Evolutionary conservation across 2,113 vertebrate genomes (phyloP), one percentile per base, ranked within the genome.

Genomic region (Dermatemys mawii): DNA sequence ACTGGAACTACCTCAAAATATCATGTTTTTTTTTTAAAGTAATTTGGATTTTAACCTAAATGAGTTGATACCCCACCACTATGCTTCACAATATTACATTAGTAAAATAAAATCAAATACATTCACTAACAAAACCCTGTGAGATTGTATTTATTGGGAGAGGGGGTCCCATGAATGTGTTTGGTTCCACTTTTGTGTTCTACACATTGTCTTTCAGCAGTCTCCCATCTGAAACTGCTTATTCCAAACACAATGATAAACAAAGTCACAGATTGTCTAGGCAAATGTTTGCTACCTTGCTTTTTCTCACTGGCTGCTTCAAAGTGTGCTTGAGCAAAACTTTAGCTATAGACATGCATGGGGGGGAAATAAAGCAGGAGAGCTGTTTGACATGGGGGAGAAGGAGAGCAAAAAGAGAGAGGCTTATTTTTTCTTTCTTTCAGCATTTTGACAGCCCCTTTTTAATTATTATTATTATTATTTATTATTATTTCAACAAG

Each of bases 111-210:
- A 93, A 86, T 78, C 83, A 89, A 90, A 54, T 46, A 78, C 73
- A 53, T 90, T 90, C 70, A 84, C 88, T 93, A 94, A 96, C 92
- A 96, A 96, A 63, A 46, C 80, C 76, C 2, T 0, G 4, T 51
- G 84, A 96, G 86, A 95, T 70, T 87, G 11, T 41, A 76, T 53
- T 97, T 95, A 95, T 96, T 93, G 93, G 90, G 4, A 79, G 91
- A 91, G 91, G 14, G n/a, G 4, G 3, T 76, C 81, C 87, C 84
- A 75, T 90, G 88, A 95, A 87, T 46, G 79, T 13, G 19, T 80
- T 63, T 82, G 82, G 73, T 83, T 96, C 90, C 88, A n/a, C 78
- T 93, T 91, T 84, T 76, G 85, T 55, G 60, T 91, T 73, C 48
- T 90, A 38, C 19, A 73, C 22, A 19, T 35, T n/a, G 17, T 88